phyloP scores from a whole-genome alignment of 2,888 invertebrate genomes.

The Prosapia bicincta region DNA sequence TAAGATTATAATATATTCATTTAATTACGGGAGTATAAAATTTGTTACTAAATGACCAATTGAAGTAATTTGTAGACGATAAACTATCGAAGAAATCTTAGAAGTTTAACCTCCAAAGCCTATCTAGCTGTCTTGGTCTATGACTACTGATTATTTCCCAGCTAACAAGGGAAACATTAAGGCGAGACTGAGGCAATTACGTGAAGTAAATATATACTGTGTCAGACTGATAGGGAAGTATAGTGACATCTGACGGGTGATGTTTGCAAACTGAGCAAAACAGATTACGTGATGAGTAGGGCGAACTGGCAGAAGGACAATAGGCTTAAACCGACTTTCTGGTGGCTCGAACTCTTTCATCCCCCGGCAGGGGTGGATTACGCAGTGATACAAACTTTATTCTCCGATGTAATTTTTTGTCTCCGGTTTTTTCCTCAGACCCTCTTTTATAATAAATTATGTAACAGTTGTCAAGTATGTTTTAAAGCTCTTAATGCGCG shows the following conservation, averaged over 20 bases:
- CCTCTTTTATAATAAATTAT: constrained; percentile 25
- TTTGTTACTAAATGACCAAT: too few species aligned
- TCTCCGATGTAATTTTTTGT: not conserved
- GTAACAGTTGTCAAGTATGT: constrained; percentile 25
- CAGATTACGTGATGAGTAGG: not conserved
- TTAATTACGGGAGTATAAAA: too few species aligned
- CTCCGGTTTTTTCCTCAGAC: constrained; percentile 3
- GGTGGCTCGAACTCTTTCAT: not conserved
- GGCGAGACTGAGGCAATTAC: too few species aligned
- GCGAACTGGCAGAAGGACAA: not conserved
- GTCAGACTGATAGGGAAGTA: too few species aligned
- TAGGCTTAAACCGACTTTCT: not conserved
- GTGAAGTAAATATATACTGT: too few species aligned
- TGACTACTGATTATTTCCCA: too few species aligned
- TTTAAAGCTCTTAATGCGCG: constrained; percentile 22
- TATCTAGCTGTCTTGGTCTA: too few species aligned
- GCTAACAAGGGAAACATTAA: too few species aligned
- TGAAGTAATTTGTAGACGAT: too few species aligned
- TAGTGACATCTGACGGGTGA: not conserved
- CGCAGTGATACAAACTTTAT: not conserved
- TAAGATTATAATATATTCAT: too few species aligned
- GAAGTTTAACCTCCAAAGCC: too few species aligned
- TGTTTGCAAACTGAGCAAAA: not conserved
- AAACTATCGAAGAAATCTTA: too few species aligned
- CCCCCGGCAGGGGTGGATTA: not conserved